Evolutionary conservation across 2,888 invertebrate genomes (phyloP).

Genomic region (Cheilosia pagana): DNA sequence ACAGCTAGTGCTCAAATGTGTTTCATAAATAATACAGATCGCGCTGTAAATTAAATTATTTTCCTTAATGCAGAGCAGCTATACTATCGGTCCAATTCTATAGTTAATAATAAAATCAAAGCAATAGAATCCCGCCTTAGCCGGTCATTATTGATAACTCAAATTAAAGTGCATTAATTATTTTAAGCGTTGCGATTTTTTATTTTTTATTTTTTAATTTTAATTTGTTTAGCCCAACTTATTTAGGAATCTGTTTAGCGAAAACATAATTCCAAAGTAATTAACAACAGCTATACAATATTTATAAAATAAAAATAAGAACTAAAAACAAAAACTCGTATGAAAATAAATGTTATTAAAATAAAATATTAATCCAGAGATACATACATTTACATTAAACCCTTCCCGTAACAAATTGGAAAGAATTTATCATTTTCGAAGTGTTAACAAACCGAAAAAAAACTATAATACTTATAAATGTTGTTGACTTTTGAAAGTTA

Average conservation of each 20-base stretch:
- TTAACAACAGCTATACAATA: neutral
- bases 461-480: conserved; percentile 29
- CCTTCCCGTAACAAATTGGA: conserved; percentile 3
- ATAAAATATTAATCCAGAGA: neutral
- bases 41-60: too few species aligned
- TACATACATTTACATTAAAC: neutral
- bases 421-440: conserved; percentile 34
- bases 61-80: too few species aligned
- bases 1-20: too few species aligned
- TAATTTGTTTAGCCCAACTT: too few species aligned
- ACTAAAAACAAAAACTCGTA: neutral
- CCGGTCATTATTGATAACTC: too few species aligned
- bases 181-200: too few species aligned
- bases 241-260: neutral
- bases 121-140: neutral
- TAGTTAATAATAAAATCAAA: too few species aligned
- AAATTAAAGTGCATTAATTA: too few species aligned
- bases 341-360: neutral
- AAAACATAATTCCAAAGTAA: neutral
- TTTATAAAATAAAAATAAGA: neutral
- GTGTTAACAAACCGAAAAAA: conserved; percentile 1
- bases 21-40: too few species aligned
- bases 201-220: too few species aligned
- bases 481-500: conserved; percentile 47
- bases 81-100: too few species aligned